Conservation (phyloP, 1,140 invertebrate genomes). For the Drosophila lacertosa region DNA sequence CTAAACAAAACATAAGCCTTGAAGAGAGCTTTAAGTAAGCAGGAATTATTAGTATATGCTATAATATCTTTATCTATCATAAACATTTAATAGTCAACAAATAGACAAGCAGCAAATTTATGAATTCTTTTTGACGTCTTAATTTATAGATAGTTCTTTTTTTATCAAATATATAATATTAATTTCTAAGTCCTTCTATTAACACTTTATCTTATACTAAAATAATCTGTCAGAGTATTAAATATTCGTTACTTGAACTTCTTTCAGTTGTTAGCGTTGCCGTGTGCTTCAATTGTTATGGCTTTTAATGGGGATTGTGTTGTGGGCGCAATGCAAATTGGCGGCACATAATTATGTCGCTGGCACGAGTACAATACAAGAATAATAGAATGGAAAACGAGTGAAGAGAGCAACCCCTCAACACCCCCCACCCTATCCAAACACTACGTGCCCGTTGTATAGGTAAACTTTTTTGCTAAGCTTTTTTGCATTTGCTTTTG, state of each 20-base stretch:
- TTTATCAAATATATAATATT: no score
- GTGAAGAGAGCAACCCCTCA: conserved; percentile 14
- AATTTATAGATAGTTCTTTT: no score
- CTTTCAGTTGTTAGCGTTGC: conserved; percentile 15
- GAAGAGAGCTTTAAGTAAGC: no score
- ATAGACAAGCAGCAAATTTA: no score
- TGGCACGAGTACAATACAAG: conserved; percentile 27
- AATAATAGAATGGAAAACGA: conserved; percentile 35
- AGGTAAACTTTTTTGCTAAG: conserved; percentile 21
- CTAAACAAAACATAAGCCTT: no score
- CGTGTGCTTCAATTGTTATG: conserved; percentile 66
- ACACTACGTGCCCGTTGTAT: conserved; percentile 14
- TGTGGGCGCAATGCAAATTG: conserved; percentile 75
- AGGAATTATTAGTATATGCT: no score
- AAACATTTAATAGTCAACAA: no score
- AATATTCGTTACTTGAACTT: conserved; percentile 1
- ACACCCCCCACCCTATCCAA: no score
- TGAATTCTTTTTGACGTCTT: no score
- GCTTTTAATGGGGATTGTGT: conserved; percentile 70
- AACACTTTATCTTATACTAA: neutral
- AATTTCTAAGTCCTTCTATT: no score
- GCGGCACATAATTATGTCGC: conserved; percentile 78
- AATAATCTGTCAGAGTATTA: conserved; percentile 20
- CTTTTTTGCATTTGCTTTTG: conserved; percentile 16
- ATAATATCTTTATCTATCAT: no score